Percentiles rank a stretch among this genome's conserved stretches.
Evolutionary conservation across 1,140 invertebrate species (phyloP).

Genomic region (Drosophila nebulosa): DNA sequence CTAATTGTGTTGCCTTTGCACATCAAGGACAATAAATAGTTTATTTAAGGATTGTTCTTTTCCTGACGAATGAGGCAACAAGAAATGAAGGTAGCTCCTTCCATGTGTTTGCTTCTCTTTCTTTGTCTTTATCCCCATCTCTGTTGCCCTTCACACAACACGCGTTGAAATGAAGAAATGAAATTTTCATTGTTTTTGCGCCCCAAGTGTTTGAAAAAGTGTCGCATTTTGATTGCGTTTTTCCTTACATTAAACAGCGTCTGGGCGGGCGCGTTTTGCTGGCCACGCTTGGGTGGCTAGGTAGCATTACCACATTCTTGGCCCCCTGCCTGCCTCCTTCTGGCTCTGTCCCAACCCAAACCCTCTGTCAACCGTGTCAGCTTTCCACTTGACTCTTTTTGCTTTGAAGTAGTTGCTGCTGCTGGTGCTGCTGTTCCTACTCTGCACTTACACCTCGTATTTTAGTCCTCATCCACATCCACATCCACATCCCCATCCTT

Average conservation of each 20-base stretch:
- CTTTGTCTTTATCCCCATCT: neutral
- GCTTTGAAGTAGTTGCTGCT: slow-evolving; percentile 47
- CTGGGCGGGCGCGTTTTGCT: slow-evolving; percentile 38
- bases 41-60: slow-evolving; percentile 64
- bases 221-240: slow-evolving; percentile 77
- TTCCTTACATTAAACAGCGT: slow-evolving; percentile 65
- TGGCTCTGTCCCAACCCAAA: neutral
- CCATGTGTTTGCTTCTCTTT: neutral
- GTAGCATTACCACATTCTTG: neutral
- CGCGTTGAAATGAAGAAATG: slow-evolving; percentile 72
- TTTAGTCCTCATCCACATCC: too few species aligned
- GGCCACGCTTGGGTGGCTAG: slow-evolving; percentile 43
- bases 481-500: slow-evolving; percentile 20
- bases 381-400: slow-evolving; percentile 34
- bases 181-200: slow-evolving; percentile 71
- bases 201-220: slow-evolving; percentile 75
- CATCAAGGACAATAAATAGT: slow-evolving; percentile 65
- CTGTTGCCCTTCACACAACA: neutral
- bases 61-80: slow-evolving; percentile 37
- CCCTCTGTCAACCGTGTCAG: neutral
- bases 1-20: slow-evolving; percentile 50
- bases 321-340: neutral
- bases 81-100: neutral
- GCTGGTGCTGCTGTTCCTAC: slow-evolving; percentile 1
- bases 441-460: slow-evolving; percentile 39